phyloP scores from a whole-genome alignment of 2,797 vertebrate species.

The Hyperoplus lanceolatus region DNA sequence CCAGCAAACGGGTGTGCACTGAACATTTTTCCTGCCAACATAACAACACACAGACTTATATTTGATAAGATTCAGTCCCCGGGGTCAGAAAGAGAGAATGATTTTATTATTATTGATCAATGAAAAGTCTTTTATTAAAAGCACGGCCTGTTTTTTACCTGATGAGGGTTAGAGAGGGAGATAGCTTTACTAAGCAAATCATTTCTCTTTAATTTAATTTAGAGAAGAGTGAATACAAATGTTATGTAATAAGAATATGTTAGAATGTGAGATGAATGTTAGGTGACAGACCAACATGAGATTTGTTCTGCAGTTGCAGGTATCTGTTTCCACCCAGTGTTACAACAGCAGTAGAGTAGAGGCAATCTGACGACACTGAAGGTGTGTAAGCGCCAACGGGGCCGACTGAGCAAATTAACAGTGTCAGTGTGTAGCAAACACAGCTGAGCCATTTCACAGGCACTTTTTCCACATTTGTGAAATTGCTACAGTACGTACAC shows the following conservation, averaged over 20 bases:
- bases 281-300: slow-evolving; percentile 13
- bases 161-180: slow-evolving; percentile 18
- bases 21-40: slow-evolving; percentile 14
- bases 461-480: slow-evolving; percentile 5
- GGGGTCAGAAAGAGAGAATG: slow-evolving; percentile 11
- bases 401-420: slow-evolving; percentile 64
- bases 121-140: background rate
- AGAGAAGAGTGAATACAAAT: background rate
- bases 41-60: slow-evolving; percentile 4
- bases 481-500: background rate
- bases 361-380: slow-evolving; percentile 24
- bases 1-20: background rate
- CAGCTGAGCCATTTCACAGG: slow-evolving; percentile 24
- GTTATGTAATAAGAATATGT: background rate
- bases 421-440: slow-evolving; percentile 50
- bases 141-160: slow-evolving; percentile 4
- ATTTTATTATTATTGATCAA: slow-evolving; percentile 43
- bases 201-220: background rate
- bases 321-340: slow-evolving; percentile 30
- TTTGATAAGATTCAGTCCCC: slow-evolving; percentile 18
- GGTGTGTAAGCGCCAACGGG: slow-evolving; percentile 30
- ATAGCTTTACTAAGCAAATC: background rate
- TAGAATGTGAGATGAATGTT: too few relatives aligned
- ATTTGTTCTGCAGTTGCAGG: slow-evolving; percentile 16
- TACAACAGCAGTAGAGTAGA: slow-evolving; percentile 38